phyloP scores from a whole-genome alignment of 2,888 invertebrate genomes.

The Automeris io region DNA sequence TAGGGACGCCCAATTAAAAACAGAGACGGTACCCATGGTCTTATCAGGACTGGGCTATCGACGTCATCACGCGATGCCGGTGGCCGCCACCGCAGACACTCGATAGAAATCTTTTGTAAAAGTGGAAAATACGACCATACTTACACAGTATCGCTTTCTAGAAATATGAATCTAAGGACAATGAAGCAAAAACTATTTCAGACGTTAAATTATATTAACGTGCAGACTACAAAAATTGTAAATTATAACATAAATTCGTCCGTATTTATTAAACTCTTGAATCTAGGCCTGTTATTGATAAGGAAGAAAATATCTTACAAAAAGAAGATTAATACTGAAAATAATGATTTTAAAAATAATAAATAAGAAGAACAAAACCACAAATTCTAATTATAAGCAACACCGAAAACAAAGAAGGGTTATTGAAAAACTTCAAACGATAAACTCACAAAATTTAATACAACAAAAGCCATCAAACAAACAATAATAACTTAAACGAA shows the following conservation, averaged over 20 bases:
- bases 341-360: background rate
- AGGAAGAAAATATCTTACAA: too few species aligned
- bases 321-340: too few species aligned
- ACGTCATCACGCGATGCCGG: slow-evolving; percentile 1
- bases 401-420: background rate
- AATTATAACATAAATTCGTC: too few species aligned
- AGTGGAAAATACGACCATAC: background rate
- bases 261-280: too few species aligned
- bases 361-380: background rate
- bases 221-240: too few species aligned
- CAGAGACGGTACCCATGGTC: slow-evolving; percentile 13
- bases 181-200: too few species aligned
- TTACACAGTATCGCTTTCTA: background rate
- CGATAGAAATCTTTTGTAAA: background rate
- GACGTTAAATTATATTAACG: too few species aligned
- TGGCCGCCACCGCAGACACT: background rate
- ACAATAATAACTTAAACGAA: slow-evolving; percentile 17
- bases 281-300: too few species aligned
- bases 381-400: background rate
- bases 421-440: slow-evolving; percentile 7
- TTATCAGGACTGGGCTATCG: slow-evolving; percentile 11
- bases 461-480: slow-evolving; percentile 15
- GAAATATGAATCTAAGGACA: background rate
- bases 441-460: slow-evolving; percentile 5
- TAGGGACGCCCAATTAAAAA: slow-evolving; percentile 20